Percentiles rank a stretch among this genome's conserved stretches.
Evolutionary conservation across 1,140 invertebrate species (phyloP).

Genomic region (Archivesica marissinica): DNA sequence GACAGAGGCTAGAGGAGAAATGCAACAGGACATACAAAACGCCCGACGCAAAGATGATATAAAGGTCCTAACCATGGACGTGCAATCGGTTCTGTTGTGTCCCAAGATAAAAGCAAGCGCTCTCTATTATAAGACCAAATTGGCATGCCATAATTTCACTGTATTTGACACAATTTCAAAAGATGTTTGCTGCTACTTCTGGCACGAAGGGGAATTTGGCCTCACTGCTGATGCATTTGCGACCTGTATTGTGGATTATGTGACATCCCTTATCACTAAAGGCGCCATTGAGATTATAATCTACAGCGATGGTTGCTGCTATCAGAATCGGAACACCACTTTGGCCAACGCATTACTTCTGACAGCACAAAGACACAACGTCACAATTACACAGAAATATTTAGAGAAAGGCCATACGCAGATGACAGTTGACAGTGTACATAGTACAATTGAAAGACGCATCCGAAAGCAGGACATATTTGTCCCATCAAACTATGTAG

Average conservation of each 20-base stretch:
- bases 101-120: slow-evolving; percentile 46
- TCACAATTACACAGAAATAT: slow-evolving; percentile 35
- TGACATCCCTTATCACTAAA: too few relatives aligned
- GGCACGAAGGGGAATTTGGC: slow-evolving; percentile 25
- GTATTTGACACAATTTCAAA: slow-evolving; percentile 19
- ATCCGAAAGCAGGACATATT: slow-evolving; percentile 16
- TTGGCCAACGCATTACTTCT: neutral
- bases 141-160: slow-evolving; percentile 48
- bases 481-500: slow-evolving; percentile 38
- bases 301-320: slow-evolving; percentile 28
- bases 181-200: slow-evolving; percentile 25
- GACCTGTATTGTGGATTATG: too few relatives aligned
- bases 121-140: slow-evolving; percentile 53
- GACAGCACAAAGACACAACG: neutral
- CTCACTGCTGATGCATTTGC: slow-evolving; percentile 26
- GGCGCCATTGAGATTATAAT: too few relatives aligned
- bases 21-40: slow-evolving; percentile 6
- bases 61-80: slow-evolving; percentile 48
- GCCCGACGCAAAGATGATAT: neutral
- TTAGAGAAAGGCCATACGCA: slow-evolving; percentile 38
- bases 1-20: slow-evolving; percentile 24
- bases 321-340: slow-evolving; percentile 20
- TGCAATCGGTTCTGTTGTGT: slow-evolving; percentile 24
- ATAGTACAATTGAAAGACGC: slow-evolving; percentile 16
- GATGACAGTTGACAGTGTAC: slow-evolving; percentile 16